These are phyloP conservation scores for Zoanthus gigantus DNA, from an alignment of 92 coral and sea anemone genomes.

Conservation along the genomic window DNA sequence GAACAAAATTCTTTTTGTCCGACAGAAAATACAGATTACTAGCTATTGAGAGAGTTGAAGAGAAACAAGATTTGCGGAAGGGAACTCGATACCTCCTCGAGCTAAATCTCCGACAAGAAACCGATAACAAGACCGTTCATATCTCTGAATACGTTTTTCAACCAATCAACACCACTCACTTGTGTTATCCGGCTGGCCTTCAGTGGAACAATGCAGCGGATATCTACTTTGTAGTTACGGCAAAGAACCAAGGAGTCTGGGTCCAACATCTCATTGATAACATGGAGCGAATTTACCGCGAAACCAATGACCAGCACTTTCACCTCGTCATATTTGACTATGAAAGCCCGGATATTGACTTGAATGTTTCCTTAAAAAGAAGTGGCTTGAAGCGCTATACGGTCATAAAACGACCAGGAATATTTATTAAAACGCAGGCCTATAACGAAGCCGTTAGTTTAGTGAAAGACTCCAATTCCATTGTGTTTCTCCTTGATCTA, in stretches of 20 bases:
- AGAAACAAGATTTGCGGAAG: conserved; percentile 30
- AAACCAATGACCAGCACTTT: conserved; percentile 54
- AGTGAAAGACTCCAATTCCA: conserved; percentile 59
- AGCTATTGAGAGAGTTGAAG: conserved; percentile 42
- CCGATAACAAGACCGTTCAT: conserved; percentile 35
- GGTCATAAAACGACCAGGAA: conserved; percentile 44
- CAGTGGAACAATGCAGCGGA: conserved; percentile 56
- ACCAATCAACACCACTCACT: background rate
- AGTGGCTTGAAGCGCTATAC: conserved; percentile 53
- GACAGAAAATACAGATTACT: conserved; percentile 46
- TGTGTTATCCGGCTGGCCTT: conserved; percentile 60
- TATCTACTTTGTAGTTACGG: conserved; percentile 55
- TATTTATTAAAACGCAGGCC: conserved; percentile 52
- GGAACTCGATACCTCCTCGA: conserved; percentile 54
- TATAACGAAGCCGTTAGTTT: conserved; percentile 58
- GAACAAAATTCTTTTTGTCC: background rate
- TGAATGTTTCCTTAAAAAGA: conserved; percentile 33
- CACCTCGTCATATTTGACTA: conserved; percentile 63
- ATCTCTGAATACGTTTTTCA: conserved; percentile 61
- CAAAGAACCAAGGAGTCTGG: conserved; percentile 58
- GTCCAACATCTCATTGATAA: conserved; percentile 58
- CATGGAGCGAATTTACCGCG: conserved; percentile 55
- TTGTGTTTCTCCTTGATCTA: conserved; percentile 57
- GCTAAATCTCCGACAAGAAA: conserved; percentile 37
- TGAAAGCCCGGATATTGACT: conserved; percentile 52